Evolutionary conservation across 2,888 invertebrate genomes (phyloP), one percentile per base, ranked within the genome.

Genomic region (Macrophya alboannulata): DNA sequence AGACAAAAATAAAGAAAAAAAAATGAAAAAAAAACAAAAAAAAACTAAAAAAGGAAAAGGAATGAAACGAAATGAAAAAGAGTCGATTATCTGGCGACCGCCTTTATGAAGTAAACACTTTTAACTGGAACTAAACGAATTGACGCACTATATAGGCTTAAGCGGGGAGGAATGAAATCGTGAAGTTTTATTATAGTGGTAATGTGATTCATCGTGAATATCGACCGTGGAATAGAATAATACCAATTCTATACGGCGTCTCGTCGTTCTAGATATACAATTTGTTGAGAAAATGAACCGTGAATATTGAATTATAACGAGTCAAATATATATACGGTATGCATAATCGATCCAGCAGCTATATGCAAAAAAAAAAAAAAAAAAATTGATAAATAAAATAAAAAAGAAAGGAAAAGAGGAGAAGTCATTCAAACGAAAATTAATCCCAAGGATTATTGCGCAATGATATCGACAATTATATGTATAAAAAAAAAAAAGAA

Each of bases 181-280:
- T 51, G 72, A 15, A 31, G 71, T 10, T 21, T 31, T 31, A 31
- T 31, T n/a, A n/a, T n/a, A n/a, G n/a, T n/a, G 3, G 31, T 2
- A 31, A 3, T 8, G 37, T 55, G 77, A 55, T 77, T 51, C 51
- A 25, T 76, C 45, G 37, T 31, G 55, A 51, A 77, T 55, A 77
- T 74, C 21, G n/a, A 74, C 72, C 72, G 72, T 74, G 21, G 25
- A 31, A 68, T 45, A 72, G 40, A 72, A 72, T 25, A 74, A 74
- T 45, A 74, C 21, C 45, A 10, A 10, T 2, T 45, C 1, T 45
- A 45, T 40, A 25, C 45, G 21, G 25, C 15, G 17, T 12, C 15
- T 6, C 15, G 17, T 12, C 15, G 62, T 21, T 62, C 25, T n/a
- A n/a, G 55, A 55, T 55, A 55, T 62, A n/a, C n/a, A 62, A 21